Percentiles rank a stretch among this genome's conserved stretches.
Evolutionary conservation across 35 echinoderm and acorn worm genomes (phyloP).

Genomic region (Patiria miniata): DNA sequence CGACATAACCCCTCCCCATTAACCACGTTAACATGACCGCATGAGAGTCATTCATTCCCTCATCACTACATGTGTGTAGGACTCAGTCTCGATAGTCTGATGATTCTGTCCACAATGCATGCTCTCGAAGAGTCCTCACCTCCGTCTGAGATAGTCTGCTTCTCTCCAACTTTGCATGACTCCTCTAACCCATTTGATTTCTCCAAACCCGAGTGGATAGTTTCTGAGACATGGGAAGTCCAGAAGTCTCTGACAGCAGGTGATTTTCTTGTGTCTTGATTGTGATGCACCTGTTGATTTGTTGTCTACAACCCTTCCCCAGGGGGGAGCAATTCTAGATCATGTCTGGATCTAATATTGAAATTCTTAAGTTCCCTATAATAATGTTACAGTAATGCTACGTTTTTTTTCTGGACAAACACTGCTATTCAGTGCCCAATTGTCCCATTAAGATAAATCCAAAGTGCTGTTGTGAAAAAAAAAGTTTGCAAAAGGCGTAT

Average conservation of each 20-base stretch:
- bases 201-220: conserved; percentile 3
- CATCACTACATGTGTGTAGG: not conserved
- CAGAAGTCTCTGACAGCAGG: not conserved
- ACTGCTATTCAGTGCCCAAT: too few species aligned
- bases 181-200: conserved; percentile 15
- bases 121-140: not conserved
- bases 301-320: not conserved
- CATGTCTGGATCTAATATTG: not conserved
- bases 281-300: too few species aligned
- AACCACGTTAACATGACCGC: conserved; percentile 16
- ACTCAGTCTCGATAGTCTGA: not conserved
- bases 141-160: not conserved
- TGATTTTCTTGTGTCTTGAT: not conserved
- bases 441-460: too few species aligned
- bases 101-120: not conserved
- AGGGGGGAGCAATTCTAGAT: not conserved
- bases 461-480: too few species aligned
- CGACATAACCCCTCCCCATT: not conserved
- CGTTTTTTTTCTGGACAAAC: too few species aligned
- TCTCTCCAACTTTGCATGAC: conserved; percentile 4
- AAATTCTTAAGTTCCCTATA: too few species aligned
- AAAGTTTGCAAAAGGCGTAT: too few species aligned
- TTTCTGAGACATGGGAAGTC: conserved; percentile 4
- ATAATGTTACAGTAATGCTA: too few species aligned
- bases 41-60: not conserved